Base-by-base conservation (phyloP, 2,888 invertebrate species). In the Caenorhabditis angaria region DNA sequence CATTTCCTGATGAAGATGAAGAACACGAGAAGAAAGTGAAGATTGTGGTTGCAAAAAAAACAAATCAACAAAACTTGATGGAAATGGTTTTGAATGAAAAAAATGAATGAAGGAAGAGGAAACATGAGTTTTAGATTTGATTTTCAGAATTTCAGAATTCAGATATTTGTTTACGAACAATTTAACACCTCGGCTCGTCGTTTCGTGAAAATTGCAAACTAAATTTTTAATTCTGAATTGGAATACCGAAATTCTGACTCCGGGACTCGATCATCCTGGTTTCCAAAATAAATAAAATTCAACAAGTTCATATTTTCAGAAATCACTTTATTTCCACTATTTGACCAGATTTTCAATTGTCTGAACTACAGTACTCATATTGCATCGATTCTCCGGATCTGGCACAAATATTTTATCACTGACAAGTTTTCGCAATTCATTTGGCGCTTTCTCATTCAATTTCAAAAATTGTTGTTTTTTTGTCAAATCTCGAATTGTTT, bases 331-430 rank as follows among this genome's bases (percentile, higher is more conserved):
- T 41, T n/a, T 41, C 10, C 3, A 41, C 18, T 18, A 41, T 14
- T 41, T 41, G 41, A 18, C 18, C 41, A 41, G 18, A 20, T 56
- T 56, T 20, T 56, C 55, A 10, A 56, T 25, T 1, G 55, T 56
- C 14, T 56, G 55, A 2, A 56, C 55, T 32, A 56, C 32, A 22
- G 29, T 47, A 6, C 41, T 64, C 67, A 72, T 72, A 4, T 63
- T 60, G 50, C 67, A 66, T 29, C 71, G 63, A 53, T 72, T 67
- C 55, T 72, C 71, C 14, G 71, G 71, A 63, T 64, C 65, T 32
- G 65, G 27, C 14, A 64, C 64, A 48, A 72, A 72, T 41, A 72
- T 58, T 48, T 60, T 63, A 5, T 67, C 61, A 2, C 28, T n/a
- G 1, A 72, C 67, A 8, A 61, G 35, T 24, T 51, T 59, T 20